Percentiles rank a stretch among this genome's conserved stretches.
phyloP scores from a whole-genome alignment of 2,113 vertebrate species.

The Odobenus rosmarus region DNA sequence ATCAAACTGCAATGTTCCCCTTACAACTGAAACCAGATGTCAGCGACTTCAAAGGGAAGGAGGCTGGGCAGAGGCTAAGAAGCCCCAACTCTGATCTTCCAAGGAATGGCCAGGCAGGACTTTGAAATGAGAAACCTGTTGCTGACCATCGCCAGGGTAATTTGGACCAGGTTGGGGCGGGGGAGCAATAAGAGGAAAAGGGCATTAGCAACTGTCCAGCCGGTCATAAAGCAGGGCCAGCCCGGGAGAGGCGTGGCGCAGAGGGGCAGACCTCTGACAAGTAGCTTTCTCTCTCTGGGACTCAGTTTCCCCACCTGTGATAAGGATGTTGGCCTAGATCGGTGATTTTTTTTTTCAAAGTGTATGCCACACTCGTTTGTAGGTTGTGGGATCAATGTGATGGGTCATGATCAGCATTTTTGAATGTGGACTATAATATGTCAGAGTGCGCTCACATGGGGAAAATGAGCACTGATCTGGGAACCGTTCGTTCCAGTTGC shows the following conservation, averaged over 20 bases:
- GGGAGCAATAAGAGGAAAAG: neutral
- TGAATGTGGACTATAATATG: neutral
- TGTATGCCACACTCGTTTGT: neutral
- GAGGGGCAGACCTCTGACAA: neutral
- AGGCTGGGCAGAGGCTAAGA: slow-evolving; percentile 79
- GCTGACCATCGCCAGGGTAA: slow-evolving; percentile 67
- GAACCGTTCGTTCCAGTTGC: neutral
- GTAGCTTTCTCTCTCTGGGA: neutral
- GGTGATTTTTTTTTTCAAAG: neutral
- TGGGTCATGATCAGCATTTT: neutral
- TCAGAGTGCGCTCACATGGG: neutral
- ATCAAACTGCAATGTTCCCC: slow-evolving; percentile 80
- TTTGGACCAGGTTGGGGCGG: neutral
- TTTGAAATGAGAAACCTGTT: slow-evolving; percentile 84
- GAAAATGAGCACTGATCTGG: neutral
- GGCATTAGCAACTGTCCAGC: slow-evolving; percentile 4
- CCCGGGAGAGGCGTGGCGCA: neutral
- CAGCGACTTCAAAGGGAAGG: slow-evolving; percentile 87
- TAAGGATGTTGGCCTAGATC: neutral
- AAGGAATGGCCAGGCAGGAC: slow-evolving; percentile 78
- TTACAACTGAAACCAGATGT: slow-evolving; percentile 89
- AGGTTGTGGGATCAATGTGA: neutral
- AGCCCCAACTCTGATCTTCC: slow-evolving; percentile 80
- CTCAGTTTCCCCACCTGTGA: slow-evolving; percentile 11
- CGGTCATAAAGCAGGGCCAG: neutral